These are phyloP conservation scores for Sthenelais limicola DNA, from an alignment of 2,888 invertebrate species.

Conservation along the genomic window DNA sequence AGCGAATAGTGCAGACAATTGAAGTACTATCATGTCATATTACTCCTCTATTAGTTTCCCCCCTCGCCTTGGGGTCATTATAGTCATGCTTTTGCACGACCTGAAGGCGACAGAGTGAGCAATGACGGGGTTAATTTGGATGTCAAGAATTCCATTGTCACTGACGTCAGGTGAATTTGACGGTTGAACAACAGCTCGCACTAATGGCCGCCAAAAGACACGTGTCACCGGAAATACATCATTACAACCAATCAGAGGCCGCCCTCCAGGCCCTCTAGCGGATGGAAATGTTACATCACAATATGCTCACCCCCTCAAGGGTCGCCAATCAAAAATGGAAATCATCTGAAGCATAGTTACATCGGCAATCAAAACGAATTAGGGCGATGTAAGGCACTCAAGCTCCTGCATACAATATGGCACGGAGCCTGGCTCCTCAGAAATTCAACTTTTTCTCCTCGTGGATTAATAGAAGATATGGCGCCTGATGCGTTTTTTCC, in stretches of 20 bases:
- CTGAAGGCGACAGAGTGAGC: no score
- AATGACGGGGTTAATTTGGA: constrained; percentile 12
- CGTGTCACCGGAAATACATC: constrained; percentile 16
- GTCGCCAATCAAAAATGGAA: constrained; percentile 36
- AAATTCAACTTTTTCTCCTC: no score
- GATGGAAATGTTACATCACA: neutral
- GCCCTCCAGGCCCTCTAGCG: neutral
- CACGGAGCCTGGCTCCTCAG: no score
- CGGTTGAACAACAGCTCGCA: no score
- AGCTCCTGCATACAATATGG: no score
- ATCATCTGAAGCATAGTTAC: neutral
- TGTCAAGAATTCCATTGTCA: constrained; percentile 35
- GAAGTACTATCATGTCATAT: constrained; percentile 19
- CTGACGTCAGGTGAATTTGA: constrained; percentile 3
- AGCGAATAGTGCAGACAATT: neutral
- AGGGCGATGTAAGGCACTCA: no score
- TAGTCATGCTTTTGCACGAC: no score
- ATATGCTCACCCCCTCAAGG: no score
- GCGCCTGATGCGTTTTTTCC: no score
- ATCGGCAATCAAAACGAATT: constrained; percentile 28
- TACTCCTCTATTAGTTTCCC: constrained; percentile 11
- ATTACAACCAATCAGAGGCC: constrained; percentile 27
- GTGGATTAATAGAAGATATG: no score
- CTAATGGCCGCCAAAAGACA: no score
- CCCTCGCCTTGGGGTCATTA: no score